Conservation (phyloP, 2,888 invertebrate species). For the Drosophila suboccidentalis region DNA sequence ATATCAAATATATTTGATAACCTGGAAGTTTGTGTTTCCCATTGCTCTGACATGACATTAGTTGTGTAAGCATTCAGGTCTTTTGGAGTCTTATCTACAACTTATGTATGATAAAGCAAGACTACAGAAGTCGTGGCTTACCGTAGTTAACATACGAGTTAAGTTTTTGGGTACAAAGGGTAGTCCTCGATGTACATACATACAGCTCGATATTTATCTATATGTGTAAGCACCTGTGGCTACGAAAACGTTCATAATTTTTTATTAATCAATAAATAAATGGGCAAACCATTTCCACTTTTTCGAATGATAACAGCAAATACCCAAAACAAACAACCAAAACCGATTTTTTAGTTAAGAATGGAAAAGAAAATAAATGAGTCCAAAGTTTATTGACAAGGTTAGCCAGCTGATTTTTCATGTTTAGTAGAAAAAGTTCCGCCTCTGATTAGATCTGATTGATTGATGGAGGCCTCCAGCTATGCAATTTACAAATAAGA, state of each 20-base stretch:
- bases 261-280: slow-evolving; percentile 74
- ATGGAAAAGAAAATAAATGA: slow-evolving; percentile 27
- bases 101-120: slow-evolving; percentile 33
- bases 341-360: slow-evolving; percentile 34
- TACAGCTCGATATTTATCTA: slow-evolving; percentile 32
- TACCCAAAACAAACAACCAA: slow-evolving; percentile 45
- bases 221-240: neutral
- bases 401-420: slow-evolving; percentile 24
- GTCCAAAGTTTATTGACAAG: slow-evolving; percentile 54
- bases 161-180: slow-evolving; percentile 50
- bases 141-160: slow-evolving; percentile 36
- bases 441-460: slow-evolving; percentile 38
- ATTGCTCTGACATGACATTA: slow-evolving; percentile 30
- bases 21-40: neutral
- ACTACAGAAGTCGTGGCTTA: slow-evolving; percentile 41
- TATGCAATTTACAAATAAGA: slow-evolving; percentile 16
- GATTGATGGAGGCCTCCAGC: slow-evolving; percentile 36
- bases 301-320: slow-evolving; percentile 46
- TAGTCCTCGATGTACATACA: slow-evolving; percentile 7
- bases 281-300: slow-evolving; percentile 24
- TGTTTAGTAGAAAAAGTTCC: slow-evolving; percentile 19
- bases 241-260: slow-evolving; percentile 24
- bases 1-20: neutral
- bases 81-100: slow-evolving; percentile 34
- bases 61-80: slow-evolving; percentile 27